Percentiles rank a stretch among this genome's conserved stretches.
Evolutionary conservation across 2,888 invertebrate genomes (phyloP).

Genomic region (Lasioglossum marginatum): DNA sequence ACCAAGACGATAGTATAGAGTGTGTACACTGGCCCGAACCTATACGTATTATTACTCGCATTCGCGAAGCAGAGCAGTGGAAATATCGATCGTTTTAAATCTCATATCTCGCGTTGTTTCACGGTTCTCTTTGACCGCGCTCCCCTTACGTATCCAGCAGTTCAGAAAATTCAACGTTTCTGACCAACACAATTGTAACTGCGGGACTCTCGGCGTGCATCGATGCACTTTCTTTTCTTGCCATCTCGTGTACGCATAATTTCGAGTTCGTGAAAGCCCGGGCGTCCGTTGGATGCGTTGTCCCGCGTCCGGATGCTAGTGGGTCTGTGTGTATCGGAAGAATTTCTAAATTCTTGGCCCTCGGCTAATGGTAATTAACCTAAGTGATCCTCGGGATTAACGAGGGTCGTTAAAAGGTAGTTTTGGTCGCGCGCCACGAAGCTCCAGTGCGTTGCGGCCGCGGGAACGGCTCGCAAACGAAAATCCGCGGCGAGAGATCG

Average conservation of each 20-base stretch:
- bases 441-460: background rate
- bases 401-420: background rate
- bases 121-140: constrained; percentile 4
- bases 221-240: constrained; percentile 37
- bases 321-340: background rate
- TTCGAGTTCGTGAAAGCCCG: constrained; percentile 51
- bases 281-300: background rate
- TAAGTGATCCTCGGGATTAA: constrained; percentile 30
- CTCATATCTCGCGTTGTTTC: constrained; percentile 58
- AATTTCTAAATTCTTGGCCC: constrained; percentile 22
- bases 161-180: background rate
- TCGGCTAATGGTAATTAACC: constrained; percentile 37
- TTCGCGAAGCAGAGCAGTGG: constrained; percentile 35
- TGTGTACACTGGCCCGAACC: no score
- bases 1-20: background rate
- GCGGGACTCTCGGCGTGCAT: background rate
- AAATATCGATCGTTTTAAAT: constrained; percentile 70
- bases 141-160: background rate
- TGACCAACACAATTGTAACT: background rate
- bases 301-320: background rate
- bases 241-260: constrained; percentile 27
- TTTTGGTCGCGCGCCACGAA: background rate
- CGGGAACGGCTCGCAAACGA: background rate
- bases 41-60: constrained; percentile 14
- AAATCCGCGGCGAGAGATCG: constrained; percentile 22